Conservation (phyloP, 2,888 invertebrate species). For the Allygus modestus region DNA sequence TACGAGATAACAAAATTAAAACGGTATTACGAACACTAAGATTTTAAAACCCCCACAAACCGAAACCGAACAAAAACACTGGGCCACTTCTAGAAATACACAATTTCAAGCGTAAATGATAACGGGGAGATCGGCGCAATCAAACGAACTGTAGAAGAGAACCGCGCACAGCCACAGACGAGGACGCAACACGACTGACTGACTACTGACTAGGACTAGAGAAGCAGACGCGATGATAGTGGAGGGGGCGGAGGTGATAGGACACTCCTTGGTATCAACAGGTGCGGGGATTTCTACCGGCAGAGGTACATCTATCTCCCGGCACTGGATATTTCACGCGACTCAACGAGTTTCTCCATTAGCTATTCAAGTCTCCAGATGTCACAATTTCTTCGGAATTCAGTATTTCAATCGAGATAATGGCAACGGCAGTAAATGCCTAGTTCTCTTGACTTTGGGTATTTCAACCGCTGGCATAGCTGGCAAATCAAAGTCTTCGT, state of each 20-base stretch:
- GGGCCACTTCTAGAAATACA: not conserved
- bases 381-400: too few species aligned
- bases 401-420: too few species aligned
- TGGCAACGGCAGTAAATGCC: too few species aligned
- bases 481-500: too few species aligned
- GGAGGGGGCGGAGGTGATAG: conserved; percentile 4
- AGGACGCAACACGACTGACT: not conserved
- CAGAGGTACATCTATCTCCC: not conserved
- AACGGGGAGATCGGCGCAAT: not conserved
- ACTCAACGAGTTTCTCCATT: not conserved
- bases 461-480: too few species aligned
- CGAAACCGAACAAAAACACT: not conserved
- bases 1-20: too few species aligned
- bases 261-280: not conserved
- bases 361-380: too few species aligned
- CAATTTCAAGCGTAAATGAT: not conserved
- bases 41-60: too few species aligned
- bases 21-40: too few species aligned
- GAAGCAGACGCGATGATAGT: not conserved
- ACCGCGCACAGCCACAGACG: not conserved
- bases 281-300: not conserved
- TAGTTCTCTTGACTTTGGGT: too few species aligned
- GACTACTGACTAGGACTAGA: not conserved
- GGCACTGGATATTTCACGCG: not conserved
- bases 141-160: not conserved